phyloP scores from a whole-genome alignment of 1,140 invertebrate species.

The Neodiprion virginianus region DNA sequence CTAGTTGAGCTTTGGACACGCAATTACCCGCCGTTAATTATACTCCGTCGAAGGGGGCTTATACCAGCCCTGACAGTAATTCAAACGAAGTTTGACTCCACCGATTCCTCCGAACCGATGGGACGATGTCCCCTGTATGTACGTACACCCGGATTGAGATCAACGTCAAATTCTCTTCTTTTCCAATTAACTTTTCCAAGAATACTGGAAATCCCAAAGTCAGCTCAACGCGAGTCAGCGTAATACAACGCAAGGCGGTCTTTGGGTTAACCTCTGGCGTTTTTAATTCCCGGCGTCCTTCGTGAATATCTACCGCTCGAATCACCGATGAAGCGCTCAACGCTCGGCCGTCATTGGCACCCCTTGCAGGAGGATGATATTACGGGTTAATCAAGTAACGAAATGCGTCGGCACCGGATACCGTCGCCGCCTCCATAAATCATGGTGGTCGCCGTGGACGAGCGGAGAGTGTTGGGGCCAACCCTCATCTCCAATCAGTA shows the following conservation, averaged over 20 bases:
- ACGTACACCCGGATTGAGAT: neutral
- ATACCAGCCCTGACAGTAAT: neutral
- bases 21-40: conserved; percentile 5
- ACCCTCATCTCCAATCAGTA: conserved; percentile 57
- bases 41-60: neutral
- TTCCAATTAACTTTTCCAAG: neutral
- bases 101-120: neutral
- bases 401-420: conserved; percentile 51
- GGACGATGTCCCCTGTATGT: too few relatives aligned
- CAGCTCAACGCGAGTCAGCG: too few relatives aligned
- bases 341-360: too few relatives aligned
- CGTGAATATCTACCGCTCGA: too few relatives aligned
- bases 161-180: neutral
- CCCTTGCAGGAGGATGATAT: neutral
- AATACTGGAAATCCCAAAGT: neutral
- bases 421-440: conserved; percentile 52
- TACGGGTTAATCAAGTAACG: conserved; percentile 53
- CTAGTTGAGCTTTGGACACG: neutral
- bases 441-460: conserved; percentile 30
- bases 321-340: too few relatives aligned
- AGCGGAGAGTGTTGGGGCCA: conserved; percentile 30
- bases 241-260: too few relatives aligned
- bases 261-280: too few relatives aligned
- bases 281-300: too few relatives aligned
- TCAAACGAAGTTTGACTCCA: neutral